Conservation (phyloP, 1,140 invertebrate genomes). For the Macrobrachium rosenbergii region DNA sequence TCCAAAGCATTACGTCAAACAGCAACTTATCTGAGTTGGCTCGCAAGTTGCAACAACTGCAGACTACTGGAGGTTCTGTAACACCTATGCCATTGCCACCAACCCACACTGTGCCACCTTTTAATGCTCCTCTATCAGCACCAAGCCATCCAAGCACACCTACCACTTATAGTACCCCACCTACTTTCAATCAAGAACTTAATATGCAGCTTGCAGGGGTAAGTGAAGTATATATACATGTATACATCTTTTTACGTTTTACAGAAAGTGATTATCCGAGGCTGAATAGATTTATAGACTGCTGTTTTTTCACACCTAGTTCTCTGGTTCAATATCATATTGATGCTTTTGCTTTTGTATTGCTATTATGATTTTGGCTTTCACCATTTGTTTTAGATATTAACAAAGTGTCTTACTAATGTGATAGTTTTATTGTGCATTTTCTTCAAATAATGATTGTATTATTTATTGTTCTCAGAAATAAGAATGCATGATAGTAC, state of each 20-base stretch:
- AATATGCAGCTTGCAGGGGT: conserved; percentile 56
- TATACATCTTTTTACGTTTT: background rate
- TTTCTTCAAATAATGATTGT: too few species aligned
- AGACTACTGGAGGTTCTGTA: conserved; percentile 25
- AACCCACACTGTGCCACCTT: conserved; percentile 29
- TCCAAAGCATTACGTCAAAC: conserved; percentile 53
- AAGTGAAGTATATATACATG: background rate
- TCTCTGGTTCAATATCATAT: too few species aligned
- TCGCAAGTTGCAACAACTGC: conserved; percentile 46
- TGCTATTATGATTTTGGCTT: too few species aligned
- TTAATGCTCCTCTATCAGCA: conserved; percentile 3
- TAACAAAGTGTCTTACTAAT: too few species aligned
- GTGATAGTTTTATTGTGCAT: too few species aligned
- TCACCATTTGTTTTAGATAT: too few species aligned
- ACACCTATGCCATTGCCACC: conserved; percentile 27
- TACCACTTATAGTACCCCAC: conserved; percentile 28
- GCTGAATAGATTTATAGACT: background rate
- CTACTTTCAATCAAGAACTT: conserved; percentile 54
- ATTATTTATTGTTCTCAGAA: too few species aligned
- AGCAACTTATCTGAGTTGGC: conserved; percentile 57
- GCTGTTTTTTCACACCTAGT: too few species aligned
- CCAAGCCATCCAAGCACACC: conserved; percentile 56
- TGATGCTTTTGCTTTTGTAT: too few species aligned
- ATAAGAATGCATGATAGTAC: too few species aligned
- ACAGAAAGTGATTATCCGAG: background rate